These are phyloP conservation scores for Halichoerus grypus DNA, from an alignment of 2,113 vertebrate genomes.

Conservation along the genomic window DNA sequence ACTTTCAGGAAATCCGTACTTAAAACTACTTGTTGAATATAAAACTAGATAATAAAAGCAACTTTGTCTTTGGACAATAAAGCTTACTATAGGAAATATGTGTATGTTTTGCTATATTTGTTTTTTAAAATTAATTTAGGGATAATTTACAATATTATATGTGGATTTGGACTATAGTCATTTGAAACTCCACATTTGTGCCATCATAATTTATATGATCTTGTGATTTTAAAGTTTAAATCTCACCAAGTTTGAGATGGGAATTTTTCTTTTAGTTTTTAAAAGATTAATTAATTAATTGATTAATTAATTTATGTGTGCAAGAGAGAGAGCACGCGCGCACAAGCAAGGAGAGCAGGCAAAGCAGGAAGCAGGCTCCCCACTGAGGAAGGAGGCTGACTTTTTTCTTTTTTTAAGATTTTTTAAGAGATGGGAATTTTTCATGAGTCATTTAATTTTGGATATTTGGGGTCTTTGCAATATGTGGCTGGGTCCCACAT, in stretches of 20 bases:
- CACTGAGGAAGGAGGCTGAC: too few relatives aligned
- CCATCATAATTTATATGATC: not conserved
- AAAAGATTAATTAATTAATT: too few relatives aligned
- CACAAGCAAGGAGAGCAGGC: too few relatives aligned
- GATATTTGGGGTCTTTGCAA: not conserved
- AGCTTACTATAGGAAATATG: not conserved
- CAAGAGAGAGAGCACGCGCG: too few relatives aligned
- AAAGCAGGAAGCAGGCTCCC: too few relatives aligned
- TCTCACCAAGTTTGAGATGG: not conserved
- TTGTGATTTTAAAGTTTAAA: not conserved
- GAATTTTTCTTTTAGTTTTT: not conserved
- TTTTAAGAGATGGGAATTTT: not conserved
- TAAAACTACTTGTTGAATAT: not conserved
- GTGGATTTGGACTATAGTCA: not conserved
- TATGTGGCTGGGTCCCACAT: not conserved
- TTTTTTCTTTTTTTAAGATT: too few relatives aligned
- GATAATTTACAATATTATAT: not conserved
- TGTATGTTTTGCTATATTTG: not conserved
- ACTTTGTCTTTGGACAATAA: not conserved
- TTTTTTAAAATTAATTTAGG: not conserved
- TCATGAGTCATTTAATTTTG: not conserved
- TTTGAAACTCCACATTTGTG: not conserved
- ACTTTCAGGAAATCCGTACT: not conserved
- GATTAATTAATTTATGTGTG: too few relatives aligned
- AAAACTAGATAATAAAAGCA: conserved; percentile 40